phyloP scores from a whole-genome alignment of 2,113 vertebrate genomes.

The Mesocricetus auratus region DNA sequence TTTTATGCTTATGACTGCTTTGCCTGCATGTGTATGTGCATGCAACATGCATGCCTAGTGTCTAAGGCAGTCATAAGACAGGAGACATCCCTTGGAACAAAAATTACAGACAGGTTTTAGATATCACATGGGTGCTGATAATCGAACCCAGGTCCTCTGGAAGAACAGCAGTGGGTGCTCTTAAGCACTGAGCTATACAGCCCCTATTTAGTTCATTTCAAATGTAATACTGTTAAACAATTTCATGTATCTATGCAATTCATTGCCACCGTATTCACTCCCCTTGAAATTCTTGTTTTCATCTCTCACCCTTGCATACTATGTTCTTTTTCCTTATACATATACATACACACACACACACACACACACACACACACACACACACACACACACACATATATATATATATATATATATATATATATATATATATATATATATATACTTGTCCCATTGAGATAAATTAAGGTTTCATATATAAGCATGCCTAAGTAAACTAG shows the following conservation, averaged over 20 bases:
- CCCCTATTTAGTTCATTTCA: background rate
- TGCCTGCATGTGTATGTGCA: background rate
- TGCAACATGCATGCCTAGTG: background rate
- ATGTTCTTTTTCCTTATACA: too few relatives aligned
- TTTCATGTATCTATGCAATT: background rate
- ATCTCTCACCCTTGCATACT: background rate
- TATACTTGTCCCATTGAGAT: background rate
- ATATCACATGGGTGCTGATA: background rate
- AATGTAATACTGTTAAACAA: background rate
- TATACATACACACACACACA: too few relatives aligned
- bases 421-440: too few relatives aligned
- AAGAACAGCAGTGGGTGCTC: background rate
- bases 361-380: too few relatives aligned
- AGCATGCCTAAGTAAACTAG: background rate
- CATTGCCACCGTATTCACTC: background rate
- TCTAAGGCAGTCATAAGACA: background rate
- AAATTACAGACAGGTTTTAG: background rate
- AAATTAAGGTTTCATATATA: background rate
- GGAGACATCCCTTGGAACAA: background rate
- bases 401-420: too few relatives aligned
- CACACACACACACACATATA: too few relatives aligned
- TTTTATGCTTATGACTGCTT: background rate
- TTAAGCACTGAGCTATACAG: background rate
- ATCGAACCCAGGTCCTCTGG: background rate
- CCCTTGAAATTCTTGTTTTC: fast-evolving